phyloP scores from a whole-genome alignment of 2,888 invertebrate genomes.

The Polymixis lichenea region DNA sequence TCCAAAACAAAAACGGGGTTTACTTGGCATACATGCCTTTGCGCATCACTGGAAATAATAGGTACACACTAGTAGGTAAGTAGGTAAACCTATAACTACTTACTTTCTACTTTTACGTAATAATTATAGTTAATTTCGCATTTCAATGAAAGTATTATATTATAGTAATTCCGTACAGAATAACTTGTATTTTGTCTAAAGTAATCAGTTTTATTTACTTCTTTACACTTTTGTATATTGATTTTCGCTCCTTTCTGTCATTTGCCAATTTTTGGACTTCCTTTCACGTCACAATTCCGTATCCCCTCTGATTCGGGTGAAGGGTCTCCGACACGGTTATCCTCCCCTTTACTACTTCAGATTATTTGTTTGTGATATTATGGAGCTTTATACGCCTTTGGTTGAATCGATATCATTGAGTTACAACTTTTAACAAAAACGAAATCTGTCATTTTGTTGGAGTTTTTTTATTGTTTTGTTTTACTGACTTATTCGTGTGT shows the following conservation, averaged over 20 bases:
- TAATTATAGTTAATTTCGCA: neutral
- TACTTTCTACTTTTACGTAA: neutral
- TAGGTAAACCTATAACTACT: neutral
- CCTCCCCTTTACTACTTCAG: slow-evolving; percentile 6
- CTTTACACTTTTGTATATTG: neutral
- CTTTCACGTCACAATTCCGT: neutral
- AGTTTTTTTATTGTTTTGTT: neutral
- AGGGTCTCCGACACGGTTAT: slow-evolving; percentile 18
- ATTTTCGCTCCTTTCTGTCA: slow-evolving; percentile 3
- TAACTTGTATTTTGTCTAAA: neutral
- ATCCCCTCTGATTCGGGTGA: slow-evolving; percentile 26
- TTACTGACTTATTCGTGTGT: neutral
- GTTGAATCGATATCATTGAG: slow-evolving; percentile 33
- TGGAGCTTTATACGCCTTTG: slow-evolving; percentile 17
- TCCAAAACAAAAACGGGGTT: too few species aligned
- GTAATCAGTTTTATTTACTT: neutral
- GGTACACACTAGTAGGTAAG: too few species aligned
- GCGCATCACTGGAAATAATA: neutral
- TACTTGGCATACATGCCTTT: neutral
- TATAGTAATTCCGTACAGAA: neutral
- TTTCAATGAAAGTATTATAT: neutral
- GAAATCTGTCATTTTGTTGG: slow-evolving; percentile 8
- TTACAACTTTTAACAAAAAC: slow-evolving; percentile 31
- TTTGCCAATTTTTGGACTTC: slow-evolving; percentile 19
- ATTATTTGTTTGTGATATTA: slow-evolving; percentile 46